Percentiles rank a stretch among this genome's conserved stretches.
phyloP scores from a whole-genome alignment of 2,113 vertebrate species.

The Rhinichthys klamathensis region DNA sequence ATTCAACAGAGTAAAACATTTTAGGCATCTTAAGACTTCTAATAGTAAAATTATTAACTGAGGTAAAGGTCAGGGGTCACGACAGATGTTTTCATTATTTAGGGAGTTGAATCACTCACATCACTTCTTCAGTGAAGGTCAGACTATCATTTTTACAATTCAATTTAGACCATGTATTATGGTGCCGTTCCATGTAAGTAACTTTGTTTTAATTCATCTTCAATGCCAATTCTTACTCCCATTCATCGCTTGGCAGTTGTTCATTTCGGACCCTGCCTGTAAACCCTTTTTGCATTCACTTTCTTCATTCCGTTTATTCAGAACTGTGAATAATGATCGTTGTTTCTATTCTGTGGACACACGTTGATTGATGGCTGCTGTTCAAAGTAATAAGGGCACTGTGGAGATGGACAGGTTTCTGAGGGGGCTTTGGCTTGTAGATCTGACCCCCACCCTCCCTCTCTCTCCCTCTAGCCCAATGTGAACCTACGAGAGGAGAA shows the following conservation, averaged over 20 bases:
- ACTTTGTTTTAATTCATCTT: not conserved
- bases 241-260: slow-evolving; percentile 23
- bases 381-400: slow-evolving; percentile 53
- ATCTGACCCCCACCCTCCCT: slow-evolving; percentile 30
- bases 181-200: not conserved
- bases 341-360: slow-evolving; percentile 48
- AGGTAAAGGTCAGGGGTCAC: not conserved
- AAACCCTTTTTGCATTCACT: slow-evolving; percentile 35
- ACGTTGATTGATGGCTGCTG: slow-evolving; percentile 50
- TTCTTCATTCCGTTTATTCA: slow-evolving; percentile 15
- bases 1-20: not conserved
- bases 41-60: not conserved
- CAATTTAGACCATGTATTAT: not conserved
- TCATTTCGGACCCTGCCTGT: slow-evolving; percentile 1
- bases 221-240: slow-evolving; percentile 24
- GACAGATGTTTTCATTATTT: not conserved
- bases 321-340: slow-evolving; percentile 55
- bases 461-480: slow-evolving; percentile 49
- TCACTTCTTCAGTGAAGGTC: not conserved
- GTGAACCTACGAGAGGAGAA: slow-evolving; percentile 54
- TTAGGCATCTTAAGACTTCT: not conserved
- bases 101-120: not conserved
- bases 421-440: slow-evolving; percentile 42
- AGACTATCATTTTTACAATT: not conserved
- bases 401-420: slow-evolving; percentile 55